Percentiles rank a stretch among this genome's conserved stretches.
phyloP scores from a whole-genome alignment of 1,140 invertebrate species.

The Dermatophagoides farinae region DNA sequence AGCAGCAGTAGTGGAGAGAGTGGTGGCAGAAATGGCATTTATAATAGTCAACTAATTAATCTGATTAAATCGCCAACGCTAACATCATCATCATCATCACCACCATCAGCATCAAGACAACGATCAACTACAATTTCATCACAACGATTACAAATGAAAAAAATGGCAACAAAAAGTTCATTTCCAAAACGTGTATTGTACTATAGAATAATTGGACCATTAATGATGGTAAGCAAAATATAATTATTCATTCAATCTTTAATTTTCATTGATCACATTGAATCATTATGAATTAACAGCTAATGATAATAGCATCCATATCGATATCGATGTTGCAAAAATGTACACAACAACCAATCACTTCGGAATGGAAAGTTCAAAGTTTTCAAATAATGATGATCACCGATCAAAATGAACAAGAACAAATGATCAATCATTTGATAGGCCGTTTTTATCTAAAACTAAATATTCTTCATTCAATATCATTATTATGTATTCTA shows the following conservation, averaged over 20 bases:
- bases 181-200: background rate
- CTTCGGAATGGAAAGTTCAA: background rate
- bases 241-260: background rate
- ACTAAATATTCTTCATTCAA: background rate
- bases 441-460: background rate
- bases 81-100: background rate
- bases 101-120: background rate
- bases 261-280: background rate
- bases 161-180: background rate
- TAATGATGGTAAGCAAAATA: background rate
- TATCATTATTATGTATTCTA: background rate
- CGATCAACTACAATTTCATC: background rate
- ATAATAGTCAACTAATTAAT: too few relatives aligned
- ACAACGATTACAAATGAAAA: background rate
- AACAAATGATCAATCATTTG: background rate
- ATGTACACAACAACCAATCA: background rate
- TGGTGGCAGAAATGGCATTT: too few relatives aligned
- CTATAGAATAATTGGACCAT: background rate
- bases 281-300: background rate
- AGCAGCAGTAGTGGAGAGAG: too few relatives aligned
- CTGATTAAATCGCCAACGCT: too few relatives aligned
- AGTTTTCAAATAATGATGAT: background rate
- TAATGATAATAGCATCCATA: background rate
- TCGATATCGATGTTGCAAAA: background rate
- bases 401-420: background rate